These are phyloP conservation scores for Chlorodrepanis virens DNA, from an alignment of 2,113 vertebrate genomes.

Conservation along the genomic window DNA sequence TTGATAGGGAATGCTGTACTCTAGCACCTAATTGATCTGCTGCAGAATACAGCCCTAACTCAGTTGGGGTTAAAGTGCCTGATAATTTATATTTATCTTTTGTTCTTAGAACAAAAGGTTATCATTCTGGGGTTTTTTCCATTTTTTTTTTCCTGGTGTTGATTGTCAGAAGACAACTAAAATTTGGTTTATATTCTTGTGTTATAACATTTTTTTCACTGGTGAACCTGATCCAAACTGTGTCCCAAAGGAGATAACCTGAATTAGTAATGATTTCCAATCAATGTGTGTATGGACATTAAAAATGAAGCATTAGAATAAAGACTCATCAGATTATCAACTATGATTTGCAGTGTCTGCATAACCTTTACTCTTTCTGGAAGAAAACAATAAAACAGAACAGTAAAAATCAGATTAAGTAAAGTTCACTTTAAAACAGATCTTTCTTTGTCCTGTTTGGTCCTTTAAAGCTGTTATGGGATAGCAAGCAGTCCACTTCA, in stretches of 20 bases:
- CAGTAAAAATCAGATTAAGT: not conserved
- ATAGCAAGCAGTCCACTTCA: not conserved
- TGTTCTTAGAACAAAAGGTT: not conserved
- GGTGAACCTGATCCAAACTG: not conserved
- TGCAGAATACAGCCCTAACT: not conserved
- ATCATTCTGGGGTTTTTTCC: not conserved
- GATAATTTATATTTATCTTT: not conserved
- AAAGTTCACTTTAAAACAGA: not conserved
- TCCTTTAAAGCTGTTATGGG: not conserved
- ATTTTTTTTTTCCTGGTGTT: not conserved
- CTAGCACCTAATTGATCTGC: not conserved
- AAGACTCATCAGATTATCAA: not conserved
- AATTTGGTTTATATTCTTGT: not conserved
- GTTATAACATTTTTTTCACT: not conserved
- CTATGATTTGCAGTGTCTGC: not conserved
- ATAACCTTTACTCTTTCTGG: not conserved
- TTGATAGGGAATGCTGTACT: not conserved
- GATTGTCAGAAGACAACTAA: not conserved
- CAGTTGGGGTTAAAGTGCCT: not conserved
- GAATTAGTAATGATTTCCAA: conserved; percentile 21
- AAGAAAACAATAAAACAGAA: not conserved
- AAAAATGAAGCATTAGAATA: not conserved
- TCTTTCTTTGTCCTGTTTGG: not conserved
- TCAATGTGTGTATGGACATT: not conserved
- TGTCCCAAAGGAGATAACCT: not conserved